These are phyloP conservation scores for Crenichthys baileyi DNA, from an alignment of 2,797 vertebrate genomes.

Conservation along the genomic window DNA sequence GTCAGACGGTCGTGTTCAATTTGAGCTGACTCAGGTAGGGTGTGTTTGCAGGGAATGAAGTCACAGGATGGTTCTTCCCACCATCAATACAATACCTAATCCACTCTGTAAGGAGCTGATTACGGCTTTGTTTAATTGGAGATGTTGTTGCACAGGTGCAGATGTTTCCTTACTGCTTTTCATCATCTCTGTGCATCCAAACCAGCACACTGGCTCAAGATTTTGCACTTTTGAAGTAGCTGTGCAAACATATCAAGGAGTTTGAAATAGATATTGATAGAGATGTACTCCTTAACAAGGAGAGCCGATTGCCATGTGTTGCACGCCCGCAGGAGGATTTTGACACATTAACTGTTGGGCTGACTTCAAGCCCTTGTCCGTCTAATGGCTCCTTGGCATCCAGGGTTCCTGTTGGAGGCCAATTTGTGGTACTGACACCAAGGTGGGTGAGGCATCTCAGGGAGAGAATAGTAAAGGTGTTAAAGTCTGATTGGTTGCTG, in stretches of 20 bases:
- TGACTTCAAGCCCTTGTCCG: slow-evolving; percentile 74
- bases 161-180: slow-evolving; percentile 54
- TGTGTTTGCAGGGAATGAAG: slow-evolving; percentile 86
- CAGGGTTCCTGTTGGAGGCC: slow-evolving; percentile 81
- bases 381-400: slow-evolving; percentile 83
- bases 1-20: slow-evolving; percentile 38
- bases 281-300: slow-evolving; percentile 63
- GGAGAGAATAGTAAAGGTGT: slow-evolving; percentile 77
- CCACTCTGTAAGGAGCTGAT: slow-evolving; percentile 84
- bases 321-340: slow-evolving; percentile 42
- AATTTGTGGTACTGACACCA: slow-evolving; percentile 78
- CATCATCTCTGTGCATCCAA: slow-evolving; percentile 14
- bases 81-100: slow-evolving; percentile 86
- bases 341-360: slow-evolving; percentile 73
- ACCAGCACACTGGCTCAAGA: background rate
- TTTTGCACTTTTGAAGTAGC: background rate
- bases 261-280: background rate
- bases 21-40: slow-evolving; percentile 92
- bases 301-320: slow-evolving; percentile 52
- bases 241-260: background rate
- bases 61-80: background rate
- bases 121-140: slow-evolving; percentile 85
- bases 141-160: slow-evolving; percentile 58
- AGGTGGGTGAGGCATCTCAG: slow-evolving; percentile 49
- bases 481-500: slow-evolving; percentile 81